A percentile compares a stretch with the other conserved stretches of the same genome.
These are phyloP conservation scores for Sylvicola cinctus DNA, from an alignment of 2,888 invertebrate genomes.

Conservation along the genomic window DNA sequence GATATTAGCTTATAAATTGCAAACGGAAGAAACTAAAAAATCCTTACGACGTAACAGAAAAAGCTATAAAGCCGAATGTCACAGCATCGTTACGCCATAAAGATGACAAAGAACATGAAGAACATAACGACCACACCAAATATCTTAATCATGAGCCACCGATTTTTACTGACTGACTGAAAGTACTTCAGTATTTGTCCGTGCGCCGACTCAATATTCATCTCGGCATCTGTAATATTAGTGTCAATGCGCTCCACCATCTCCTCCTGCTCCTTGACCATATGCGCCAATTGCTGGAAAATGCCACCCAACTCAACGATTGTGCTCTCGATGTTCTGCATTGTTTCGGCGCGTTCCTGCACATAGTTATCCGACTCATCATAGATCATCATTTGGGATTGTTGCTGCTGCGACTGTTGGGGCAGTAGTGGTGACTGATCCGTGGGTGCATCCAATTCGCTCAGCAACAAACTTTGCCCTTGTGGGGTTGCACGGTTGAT, in stretches of 20 bases:
- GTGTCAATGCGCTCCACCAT: constrained; percentile 94
- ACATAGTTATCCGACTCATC: constrained; percentile 81
- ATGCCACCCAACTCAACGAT: constrained; percentile 98
- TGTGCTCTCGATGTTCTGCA: constrained; percentile 98
- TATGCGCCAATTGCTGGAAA: constrained; percentile 84
- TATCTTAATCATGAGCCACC: constrained; percentile 98
- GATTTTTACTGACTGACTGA: constrained; percentile 86
- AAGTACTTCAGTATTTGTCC: constrained; percentile 95
- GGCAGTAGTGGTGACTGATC: constrained; percentile 34
- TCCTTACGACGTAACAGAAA: no score
- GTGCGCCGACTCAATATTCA: constrained; percentile 97
- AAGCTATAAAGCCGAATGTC: no score
- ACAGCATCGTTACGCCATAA: constrained; percentile 74
- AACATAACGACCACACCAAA: constrained; percentile 97
- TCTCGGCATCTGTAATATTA: constrained; percentile 84
- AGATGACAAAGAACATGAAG: constrained; percentile 96
- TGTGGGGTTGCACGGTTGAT: constrained; percentile 23
- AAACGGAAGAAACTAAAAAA: no score
- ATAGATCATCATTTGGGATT: constrained; percentile 51
- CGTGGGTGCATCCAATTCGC: constrained; percentile 47
- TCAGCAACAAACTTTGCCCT: constrained; percentile 23
- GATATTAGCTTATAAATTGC: no score
- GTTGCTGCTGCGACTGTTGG: constrained; percentile 12
- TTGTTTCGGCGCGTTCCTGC: constrained; percentile 85
- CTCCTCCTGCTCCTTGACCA: constrained; percentile 77